These are phyloP conservation scores for Pyrrhosoma nymphula DNA, from an alignment of 2,888 invertebrate species.

Conservation along the genomic window DNA sequence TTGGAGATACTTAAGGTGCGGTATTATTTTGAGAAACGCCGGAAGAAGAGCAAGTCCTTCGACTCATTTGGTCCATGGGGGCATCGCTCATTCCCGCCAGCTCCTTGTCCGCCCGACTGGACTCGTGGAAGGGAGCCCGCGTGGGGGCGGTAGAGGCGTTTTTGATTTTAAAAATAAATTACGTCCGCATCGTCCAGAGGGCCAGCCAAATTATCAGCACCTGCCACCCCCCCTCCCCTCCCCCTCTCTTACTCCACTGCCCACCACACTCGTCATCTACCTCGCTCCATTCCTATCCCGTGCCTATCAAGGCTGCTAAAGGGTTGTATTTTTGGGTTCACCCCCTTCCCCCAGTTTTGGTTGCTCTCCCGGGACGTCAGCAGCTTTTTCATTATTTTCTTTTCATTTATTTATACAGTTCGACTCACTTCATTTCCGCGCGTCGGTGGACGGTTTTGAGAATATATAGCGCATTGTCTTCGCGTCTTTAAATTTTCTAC, in stretches of 20 bases:
- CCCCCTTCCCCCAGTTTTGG: background rate
- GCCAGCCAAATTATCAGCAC: background rate
- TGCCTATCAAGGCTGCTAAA: background rate
- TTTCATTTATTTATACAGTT: background rate
- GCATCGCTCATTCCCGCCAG: background rate
- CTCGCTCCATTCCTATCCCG: background rate
- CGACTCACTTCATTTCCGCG: background rate
- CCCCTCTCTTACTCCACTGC: background rate
- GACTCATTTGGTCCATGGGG: too few species aligned
- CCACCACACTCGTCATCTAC: background rate
- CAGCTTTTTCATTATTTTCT: background rate
- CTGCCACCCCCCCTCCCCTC: background rate
- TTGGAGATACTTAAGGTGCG: too few species aligned
- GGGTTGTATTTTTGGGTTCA: constrained; percentile 19
- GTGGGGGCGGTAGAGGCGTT: background rate
- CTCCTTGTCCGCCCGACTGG: background rate
- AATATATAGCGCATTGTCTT: too few species aligned
- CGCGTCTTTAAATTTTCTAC: too few species aligned
- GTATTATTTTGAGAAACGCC: too few species aligned
- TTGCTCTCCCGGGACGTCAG: background rate
- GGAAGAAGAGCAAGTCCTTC: too few species aligned
- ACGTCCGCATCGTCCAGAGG: background rate
- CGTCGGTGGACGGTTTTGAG: too few species aligned
- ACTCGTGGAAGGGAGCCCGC: background rate
- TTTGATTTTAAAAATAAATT: constrained; percentile 15